Evolutionary conservation across 2,797 vertebrate genomes (phyloP), one percentile per base, ranked within the genome.

Genomic region (Poecilia wingei): DNA sequence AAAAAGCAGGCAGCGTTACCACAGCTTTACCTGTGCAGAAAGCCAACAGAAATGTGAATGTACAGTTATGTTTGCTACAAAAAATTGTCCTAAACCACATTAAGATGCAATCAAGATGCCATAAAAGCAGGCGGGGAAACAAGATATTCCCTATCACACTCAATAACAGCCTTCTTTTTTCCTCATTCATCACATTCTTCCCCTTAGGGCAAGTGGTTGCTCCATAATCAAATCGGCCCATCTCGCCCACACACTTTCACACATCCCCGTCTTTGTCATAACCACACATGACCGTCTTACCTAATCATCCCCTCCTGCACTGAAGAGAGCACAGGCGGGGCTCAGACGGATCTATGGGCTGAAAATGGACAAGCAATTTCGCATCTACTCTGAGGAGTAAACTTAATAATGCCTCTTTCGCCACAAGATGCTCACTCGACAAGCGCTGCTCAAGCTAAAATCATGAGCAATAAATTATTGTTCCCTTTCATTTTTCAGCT

Each of bases 141-240:
- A 78, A 74, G 66, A 82, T 75, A 74, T 66, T 36, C 77, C 75
- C 68, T 46, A 64, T 69, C 78, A 86, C 39, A 57, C 43, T 51
- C 43, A 77, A 31, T 72, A 70, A 74, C 77, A 77, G 7, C 79
- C 69, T 72, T 69, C 72, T 36, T 77, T 69, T 73, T 80, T 43
- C 80, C 80, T 86, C 79, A 88, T 82, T 88, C 79, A 84, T 86
- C 89, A 90, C 88, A 86, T 85, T 39, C 77, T 84, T 86, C 69
- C 80, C 89, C 78, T 83, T 16, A 49, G 86, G 90, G 74, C 28
- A 18, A 70, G 46, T 75, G 77, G 78, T 78, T 80, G 86, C 89
- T 86, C 86, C 83, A 90, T 90, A 88, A 92, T 91, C 88, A 89
- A 87, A 90, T 91, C 75, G 86, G 86, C 77, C 90, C 83, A 86